Percentiles rank a stretch among this genome's conserved stretches.
phyloP scores from a whole-genome alignment of 2,888 invertebrate genomes.

The Brachycybe producta region DNA sequence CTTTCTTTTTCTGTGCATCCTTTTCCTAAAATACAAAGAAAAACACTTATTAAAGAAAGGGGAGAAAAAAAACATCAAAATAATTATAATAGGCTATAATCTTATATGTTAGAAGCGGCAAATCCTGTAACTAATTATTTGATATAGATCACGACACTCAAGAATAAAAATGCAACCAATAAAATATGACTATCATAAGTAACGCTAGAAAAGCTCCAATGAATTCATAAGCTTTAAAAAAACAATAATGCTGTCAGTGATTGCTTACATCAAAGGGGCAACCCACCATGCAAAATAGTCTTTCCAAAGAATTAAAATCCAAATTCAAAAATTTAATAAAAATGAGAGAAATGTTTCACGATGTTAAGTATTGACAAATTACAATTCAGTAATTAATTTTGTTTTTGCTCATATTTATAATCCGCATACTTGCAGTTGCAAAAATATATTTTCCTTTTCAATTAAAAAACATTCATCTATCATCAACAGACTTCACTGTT shows the following conservation, averaged over 20 bases:
- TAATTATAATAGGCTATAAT: no score
- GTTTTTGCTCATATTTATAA: no score
- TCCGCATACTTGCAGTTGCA: background rate
- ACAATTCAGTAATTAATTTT: no score
- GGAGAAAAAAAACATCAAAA: no score
- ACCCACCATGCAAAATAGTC: background rate
- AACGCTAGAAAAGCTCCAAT: background rate
- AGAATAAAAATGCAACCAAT: background rate
- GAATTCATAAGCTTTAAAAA: background rate
- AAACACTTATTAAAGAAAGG: no score
- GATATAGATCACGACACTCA: no score
- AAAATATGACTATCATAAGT: background rate
- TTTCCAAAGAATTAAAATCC: background rate
- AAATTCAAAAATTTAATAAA: background rate
- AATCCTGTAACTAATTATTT: no score
- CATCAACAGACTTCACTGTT: background rate
- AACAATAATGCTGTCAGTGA: no score
- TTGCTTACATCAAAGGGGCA: no score
- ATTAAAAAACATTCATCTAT: background rate
- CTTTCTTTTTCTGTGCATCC: constrained; percentile 65
- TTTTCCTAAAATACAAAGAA: constrained; percentile 54
- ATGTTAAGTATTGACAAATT: no score
- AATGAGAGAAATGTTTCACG: no score
- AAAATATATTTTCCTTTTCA: background rate
- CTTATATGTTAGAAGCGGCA: no score